phyloP scores from a whole-genome alignment of 2,113 vertebrate species.

The Saguinus imperator region DNA sequence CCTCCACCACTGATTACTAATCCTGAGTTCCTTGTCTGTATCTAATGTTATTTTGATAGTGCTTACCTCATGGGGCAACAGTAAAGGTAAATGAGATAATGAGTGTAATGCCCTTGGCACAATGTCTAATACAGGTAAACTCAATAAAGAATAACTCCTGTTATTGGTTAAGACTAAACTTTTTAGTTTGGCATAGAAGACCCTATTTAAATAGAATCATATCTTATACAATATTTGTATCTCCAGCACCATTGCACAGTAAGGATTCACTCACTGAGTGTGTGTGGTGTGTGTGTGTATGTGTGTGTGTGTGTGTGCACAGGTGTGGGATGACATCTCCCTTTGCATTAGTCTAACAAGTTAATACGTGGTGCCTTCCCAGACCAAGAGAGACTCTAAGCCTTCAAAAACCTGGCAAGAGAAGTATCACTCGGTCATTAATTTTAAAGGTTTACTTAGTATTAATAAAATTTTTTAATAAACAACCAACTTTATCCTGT shows the following conservation, averaged over 20 bases:
- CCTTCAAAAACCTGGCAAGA: neutral
- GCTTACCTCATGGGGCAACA: neutral
- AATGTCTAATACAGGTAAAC: neutral
- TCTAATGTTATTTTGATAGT: neutral
- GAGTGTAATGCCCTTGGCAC: neutral
- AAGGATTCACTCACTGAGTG: neutral
- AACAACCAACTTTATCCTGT: neutral
- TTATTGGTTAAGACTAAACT: neutral
- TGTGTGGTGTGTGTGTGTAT: neutral
- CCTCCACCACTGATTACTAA: neutral
- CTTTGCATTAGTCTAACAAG: neutral
- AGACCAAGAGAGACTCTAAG: neutral
- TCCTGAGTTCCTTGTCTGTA: neutral
- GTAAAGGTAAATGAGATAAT: neutral
- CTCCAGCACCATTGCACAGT: neutral
- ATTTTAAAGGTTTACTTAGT: neutral
- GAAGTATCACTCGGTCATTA: neutral
- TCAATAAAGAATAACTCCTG: neutral
- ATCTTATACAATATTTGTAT: neutral
- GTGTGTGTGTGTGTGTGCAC: neutral
- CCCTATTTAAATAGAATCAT: neutral
- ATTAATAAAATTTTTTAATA: neutral
- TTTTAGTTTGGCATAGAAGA: neutral
- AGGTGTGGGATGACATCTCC: neutral
- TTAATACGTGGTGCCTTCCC: neutral